Conservation (phyloP, 2,888 invertebrate genomes). For the Sialis lutaria region DNA sequence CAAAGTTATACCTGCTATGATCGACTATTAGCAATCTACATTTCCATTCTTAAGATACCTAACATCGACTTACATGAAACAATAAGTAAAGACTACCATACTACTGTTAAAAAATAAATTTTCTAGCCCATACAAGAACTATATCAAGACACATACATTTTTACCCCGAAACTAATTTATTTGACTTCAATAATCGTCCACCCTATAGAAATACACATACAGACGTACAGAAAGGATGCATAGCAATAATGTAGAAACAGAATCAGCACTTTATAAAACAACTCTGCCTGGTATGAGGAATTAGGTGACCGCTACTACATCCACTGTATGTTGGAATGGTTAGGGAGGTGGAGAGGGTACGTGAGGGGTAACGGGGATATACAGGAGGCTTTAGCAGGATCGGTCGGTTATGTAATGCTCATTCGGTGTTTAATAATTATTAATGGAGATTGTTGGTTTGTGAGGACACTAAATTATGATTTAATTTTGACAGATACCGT, state of each 20-base stretch:
- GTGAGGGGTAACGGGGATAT: neutral
- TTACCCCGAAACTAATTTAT: too few species aligned
- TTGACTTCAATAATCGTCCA: too few species aligned
- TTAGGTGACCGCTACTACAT: neutral
- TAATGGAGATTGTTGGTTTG: slow-evolving; percentile 7
- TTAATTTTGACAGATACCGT: slow-evolving; percentile 4
- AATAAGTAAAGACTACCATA: too few species aligned
- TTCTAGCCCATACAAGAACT: too few species aligned
- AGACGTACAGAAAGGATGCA: neutral
- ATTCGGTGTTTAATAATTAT: slow-evolving; percentile 7
- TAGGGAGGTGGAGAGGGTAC: neutral
- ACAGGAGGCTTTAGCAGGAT: neutral
- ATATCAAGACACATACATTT: too few species aligned
- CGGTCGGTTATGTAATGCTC: neutral
- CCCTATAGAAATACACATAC: too few species aligned
- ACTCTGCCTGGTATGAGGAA: neutral
- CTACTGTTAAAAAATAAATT: too few species aligned
- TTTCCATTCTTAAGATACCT: too few species aligned
- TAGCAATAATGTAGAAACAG: neutral
- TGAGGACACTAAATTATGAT: slow-evolving; percentile 7
- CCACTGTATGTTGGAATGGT: too few species aligned
- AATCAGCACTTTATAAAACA: neutral
- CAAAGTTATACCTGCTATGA: too few species aligned
- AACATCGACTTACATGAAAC: too few species aligned
- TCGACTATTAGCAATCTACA: too few species aligned